Base-by-base conservation (phyloP, 2,113 vertebrate genomes). In the Sylvia atricapilla region DNA sequence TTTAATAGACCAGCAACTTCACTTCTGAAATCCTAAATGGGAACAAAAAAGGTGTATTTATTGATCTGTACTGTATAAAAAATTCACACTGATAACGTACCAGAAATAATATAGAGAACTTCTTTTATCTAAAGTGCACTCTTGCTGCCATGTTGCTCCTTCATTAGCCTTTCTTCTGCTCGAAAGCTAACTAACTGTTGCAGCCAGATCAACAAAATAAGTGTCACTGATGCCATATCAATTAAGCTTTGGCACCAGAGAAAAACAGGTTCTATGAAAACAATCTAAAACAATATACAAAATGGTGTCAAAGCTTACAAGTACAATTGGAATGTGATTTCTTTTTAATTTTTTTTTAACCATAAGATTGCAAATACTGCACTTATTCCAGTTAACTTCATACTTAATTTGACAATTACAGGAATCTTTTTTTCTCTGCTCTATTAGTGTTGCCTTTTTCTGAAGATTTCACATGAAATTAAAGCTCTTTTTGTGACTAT, bases 1-100 rank as follows among this genome's bases (percentile, higher is more conserved):
- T 98, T 98, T 93, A 99, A 47, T 3, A 97, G 93, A 81, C 85
- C 97, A 93, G 98, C 95, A n/a, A 98, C 84, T 85, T 98, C 97
- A 93, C 89, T 82, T 49, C 55, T 97, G 86, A 98, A 97, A 93
- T 96, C 66, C 98, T 98, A 91, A 66, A 90, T 23, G 6, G 44
- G 33, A 37, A 63, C 33, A 47, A 58, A 7, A 22, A 50, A 14
- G 1, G 7, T 35, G 7, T 30, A 73, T 52, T 13, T 69, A 46
- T 30, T 62, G 9, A 75, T 11, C 11, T 52, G 31, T 37, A 46
- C 11, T 58, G 8, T 44, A 12, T 30, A 74, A 80, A 9, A 89
- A 82, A 72, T 28, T 47, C 46, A 87, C 23, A 44, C 4, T 25
- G 50, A 63, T 28, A 60, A 69, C 7, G 7, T 27, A 56, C 7